Evolutionary conservation across 2,113 vertebrate species (phyloP).

Genomic region (Pterocles gutturalis): DNA sequence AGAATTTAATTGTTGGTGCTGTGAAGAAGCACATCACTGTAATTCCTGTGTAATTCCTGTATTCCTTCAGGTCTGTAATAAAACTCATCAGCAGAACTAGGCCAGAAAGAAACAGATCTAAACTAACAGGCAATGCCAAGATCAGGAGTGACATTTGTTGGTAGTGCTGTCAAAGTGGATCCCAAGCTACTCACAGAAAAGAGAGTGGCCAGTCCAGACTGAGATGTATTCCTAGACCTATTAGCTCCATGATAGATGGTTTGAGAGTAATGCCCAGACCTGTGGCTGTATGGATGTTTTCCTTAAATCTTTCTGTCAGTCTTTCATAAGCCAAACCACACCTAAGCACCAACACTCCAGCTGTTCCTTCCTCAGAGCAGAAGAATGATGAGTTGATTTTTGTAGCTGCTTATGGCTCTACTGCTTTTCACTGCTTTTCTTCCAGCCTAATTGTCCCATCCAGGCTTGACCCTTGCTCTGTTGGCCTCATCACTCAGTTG

Average conservation of each 20-base stretch:
- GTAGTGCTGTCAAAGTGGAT: slow-evolving; percentile 33
- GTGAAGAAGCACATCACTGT: background rate
- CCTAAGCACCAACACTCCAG: background rate
- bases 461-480: background rate
- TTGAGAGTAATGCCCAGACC: background rate
- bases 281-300: background rate
- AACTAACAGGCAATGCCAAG: background rate
- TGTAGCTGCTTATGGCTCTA: background rate
- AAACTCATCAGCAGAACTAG: slow-evolving; percentile 20
- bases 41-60: background rate
- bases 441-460: background rate
- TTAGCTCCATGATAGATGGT: background rate
- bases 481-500: background rate
- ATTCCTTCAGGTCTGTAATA: slow-evolving; percentile 5
- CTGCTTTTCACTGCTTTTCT: background rate
- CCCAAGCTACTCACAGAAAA: background rate
- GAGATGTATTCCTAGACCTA: background rate
- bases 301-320: slow-evolving; percentile 2
- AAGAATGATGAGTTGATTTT: background rate
- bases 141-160: slow-evolving; percentile 54
- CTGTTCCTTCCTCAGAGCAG: background rate
- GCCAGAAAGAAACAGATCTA: slow-evolving; percentile 41
- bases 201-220: background rate
- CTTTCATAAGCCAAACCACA: background rate
- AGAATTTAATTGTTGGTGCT: slow-evolving; percentile 2